These are phyloP conservation scores for Leptinotarsa lineolata DNA, from an alignment of 1,140 invertebrate species.

Conservation along the genomic window DNA sequence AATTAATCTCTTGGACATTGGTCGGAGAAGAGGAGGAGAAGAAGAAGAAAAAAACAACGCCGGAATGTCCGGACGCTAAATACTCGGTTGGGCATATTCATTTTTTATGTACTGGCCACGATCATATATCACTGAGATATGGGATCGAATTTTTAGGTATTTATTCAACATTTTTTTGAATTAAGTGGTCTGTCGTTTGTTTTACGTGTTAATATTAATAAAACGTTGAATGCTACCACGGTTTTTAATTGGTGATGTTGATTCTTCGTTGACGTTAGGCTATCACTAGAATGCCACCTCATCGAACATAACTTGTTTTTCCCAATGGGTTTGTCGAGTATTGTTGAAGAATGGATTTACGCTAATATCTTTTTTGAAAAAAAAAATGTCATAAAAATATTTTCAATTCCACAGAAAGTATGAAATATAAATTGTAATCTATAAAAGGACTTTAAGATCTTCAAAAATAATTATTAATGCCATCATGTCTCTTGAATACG, in stretches of 20 bases:
- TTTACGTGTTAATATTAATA: conserved; percentile 33
- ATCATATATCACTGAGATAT: conserved; percentile 1
- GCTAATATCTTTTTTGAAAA: too few relatives aligned
- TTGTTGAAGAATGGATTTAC: too few relatives aligned
- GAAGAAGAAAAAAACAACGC: conserved; percentile 7
- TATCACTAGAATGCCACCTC: too few relatives aligned
- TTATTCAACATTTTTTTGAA: conserved; percentile 28
- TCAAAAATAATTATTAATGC: too few relatives aligned
- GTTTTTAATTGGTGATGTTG: not conserved
- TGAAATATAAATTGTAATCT: too few relatives aligned
- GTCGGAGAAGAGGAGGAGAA: not conserved
- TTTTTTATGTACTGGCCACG: conserved; percentile 13
- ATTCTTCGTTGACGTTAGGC: not conserved
- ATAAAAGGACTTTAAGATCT: too few relatives aligned
- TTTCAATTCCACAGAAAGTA: too few relatives aligned
- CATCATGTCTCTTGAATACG: too few relatives aligned
- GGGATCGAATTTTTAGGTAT: conserved; percentile 24
- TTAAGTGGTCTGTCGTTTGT: conserved; percentile 23
- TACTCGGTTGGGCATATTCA: not conserved
- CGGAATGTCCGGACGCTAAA: conserved; percentile 19
- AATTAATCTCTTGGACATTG: conserved; percentile 17
- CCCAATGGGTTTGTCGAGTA: too few relatives aligned
- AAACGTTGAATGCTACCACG: conserved; percentile 19
- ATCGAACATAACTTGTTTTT: too few relatives aligned
- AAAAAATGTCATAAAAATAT: too few relatives aligned